Conservation (phyloP, 2,888 invertebrate genomes). For the Sminthurinus aureus region DNA sequence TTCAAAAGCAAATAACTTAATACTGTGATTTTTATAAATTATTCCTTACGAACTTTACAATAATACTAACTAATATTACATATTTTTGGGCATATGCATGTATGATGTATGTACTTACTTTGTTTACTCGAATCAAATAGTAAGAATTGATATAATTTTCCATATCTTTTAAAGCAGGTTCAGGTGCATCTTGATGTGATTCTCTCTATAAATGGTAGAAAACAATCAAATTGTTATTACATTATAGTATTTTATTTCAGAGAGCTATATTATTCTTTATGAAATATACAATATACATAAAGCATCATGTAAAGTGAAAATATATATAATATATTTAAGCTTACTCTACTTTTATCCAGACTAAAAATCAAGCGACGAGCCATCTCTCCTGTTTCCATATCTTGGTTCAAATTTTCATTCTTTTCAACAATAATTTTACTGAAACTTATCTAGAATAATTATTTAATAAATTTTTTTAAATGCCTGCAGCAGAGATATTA, state of each 20-base stretch:
- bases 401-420: neutral
- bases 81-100: no score
- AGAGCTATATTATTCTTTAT: no score
- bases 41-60: no score
- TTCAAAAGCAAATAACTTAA: neutral
- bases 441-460: slow-evolving; percentile 42
- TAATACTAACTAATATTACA: no score
- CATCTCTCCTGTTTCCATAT: neutral
- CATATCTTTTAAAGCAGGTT: slow-evolving; percentile 34
- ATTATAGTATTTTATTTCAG: no score
- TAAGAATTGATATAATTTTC: slow-evolving; percentile 50
- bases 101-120: no score
- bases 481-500: neutral
- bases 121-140: slow-evolving; percentile 50
- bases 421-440: slow-evolving; percentile 30
- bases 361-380: slow-evolving; percentile 5
- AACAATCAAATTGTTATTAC: neutral
- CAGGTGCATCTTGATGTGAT: neutral
- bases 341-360: neutral
- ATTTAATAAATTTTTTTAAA: no score
- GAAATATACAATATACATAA: no score
- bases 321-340: neutral
- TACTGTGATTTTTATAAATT: neutral
- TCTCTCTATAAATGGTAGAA: slow-evolving; percentile 12
- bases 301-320: neutral